Percentiles rank a stretch among this genome's conserved stretches.
These are phyloP conservation scores for Chunga burmeisteri DNA, from an alignment of 2,113 vertebrate genomes.

Conservation along the genomic window DNA sequence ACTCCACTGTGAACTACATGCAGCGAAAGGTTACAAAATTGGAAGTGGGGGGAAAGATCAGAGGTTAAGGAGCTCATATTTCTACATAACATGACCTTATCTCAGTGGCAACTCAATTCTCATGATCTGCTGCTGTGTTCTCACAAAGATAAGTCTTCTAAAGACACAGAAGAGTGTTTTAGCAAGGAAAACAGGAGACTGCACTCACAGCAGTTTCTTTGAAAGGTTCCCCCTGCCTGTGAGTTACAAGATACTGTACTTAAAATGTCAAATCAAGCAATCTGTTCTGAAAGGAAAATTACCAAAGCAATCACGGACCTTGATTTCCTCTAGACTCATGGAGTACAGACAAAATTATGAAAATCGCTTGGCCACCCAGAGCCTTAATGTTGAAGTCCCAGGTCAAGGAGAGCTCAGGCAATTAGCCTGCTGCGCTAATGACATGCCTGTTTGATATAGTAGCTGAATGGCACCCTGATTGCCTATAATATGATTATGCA, in stretches of 20 bases:
- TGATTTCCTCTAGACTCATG: constrained; percentile 4
- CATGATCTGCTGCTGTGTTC: constrained; percentile 53
- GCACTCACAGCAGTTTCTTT: background rate
- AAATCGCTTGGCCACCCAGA: constrained; percentile 67
- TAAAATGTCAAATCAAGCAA: constrained; percentile 47
- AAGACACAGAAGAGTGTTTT: background rate
- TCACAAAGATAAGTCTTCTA: background rate
- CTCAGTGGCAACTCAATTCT: constrained; percentile 19
- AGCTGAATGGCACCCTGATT: constrained; percentile 46
- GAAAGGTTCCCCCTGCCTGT: background rate
- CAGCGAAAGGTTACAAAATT: background rate
- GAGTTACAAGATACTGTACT: constrained; percentile 54
- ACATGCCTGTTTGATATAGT: constrained; percentile 46
- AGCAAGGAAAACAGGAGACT: background rate
- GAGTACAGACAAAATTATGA: constrained; percentile 35
- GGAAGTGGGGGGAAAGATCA: constrained; percentile 28
- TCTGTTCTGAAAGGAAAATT: constrained; percentile 69
- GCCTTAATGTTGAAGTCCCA: background rate
- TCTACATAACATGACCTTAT: constrained; percentile 34
- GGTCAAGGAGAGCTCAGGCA: constrained; percentile 61
- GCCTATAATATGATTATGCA: constrained; percentile 19
- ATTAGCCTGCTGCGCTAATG: constrained; percentile 60
- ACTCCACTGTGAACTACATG: background rate
- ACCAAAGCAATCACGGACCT: constrained; percentile 47
- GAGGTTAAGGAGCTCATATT: constrained; percentile 64